A percentile compares a stretch with the other conserved stretches of the same genome.
Evolutionary conservation across 2,888 invertebrate genomes (phyloP).

Genomic region (Polymixis lichenea): DNA sequence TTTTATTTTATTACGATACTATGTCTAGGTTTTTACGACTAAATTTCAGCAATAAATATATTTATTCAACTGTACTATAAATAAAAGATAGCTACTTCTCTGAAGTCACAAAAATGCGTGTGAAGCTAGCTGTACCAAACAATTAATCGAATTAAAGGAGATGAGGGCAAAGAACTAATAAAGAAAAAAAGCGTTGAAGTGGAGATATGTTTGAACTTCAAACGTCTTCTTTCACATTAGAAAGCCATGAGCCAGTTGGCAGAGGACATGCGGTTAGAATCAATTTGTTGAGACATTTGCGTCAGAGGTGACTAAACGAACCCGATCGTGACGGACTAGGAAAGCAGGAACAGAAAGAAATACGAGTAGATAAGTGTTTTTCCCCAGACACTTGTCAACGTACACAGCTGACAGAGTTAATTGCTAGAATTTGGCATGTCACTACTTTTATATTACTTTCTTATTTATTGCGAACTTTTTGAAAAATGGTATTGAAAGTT

Average conservation of each 20-base stretch:
- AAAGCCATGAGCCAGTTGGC: slow-evolving; percentile 56
- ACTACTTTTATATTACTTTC: slow-evolving; percentile 43
- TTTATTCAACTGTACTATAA: slow-evolving; percentile 17
- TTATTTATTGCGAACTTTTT: slow-evolving; percentile 34
- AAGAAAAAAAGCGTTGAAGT: slow-evolving; percentile 56
- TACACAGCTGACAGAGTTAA: slow-evolving; percentile 47
- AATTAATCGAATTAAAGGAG: slow-evolving; percentile 47
- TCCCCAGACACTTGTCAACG: slow-evolving; percentile 45
- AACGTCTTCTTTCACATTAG: slow-evolving; percentile 55
- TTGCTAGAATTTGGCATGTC: slow-evolving; percentile 53
- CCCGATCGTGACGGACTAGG: slow-evolving; percentile 46
- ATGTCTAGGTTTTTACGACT: slow-evolving; percentile 31
- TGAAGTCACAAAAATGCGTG: slow-evolving; percentile 11
- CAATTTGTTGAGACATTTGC: slow-evolving; percentile 62
- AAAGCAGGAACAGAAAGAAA: slow-evolving; percentile 54
- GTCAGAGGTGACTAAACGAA: slow-evolving; percentile 62
- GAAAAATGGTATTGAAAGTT: slow-evolving; percentile 21
- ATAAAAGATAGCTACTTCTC: slow-evolving; percentile 2
- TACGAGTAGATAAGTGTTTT: slow-evolving; percentile 56
- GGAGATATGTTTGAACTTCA: slow-evolving; percentile 56
- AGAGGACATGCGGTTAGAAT: slow-evolving; percentile 51
- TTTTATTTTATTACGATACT: slow-evolving; percentile 38
- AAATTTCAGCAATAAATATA: slow-evolving; percentile 33
- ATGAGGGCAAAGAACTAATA: slow-evolving; percentile 59
- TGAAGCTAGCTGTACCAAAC: slow-evolving; percentile 18